Base-by-base conservation (phyloP, 2,113 vertebrate genomes). In the Trichechus manatus region DNA sequence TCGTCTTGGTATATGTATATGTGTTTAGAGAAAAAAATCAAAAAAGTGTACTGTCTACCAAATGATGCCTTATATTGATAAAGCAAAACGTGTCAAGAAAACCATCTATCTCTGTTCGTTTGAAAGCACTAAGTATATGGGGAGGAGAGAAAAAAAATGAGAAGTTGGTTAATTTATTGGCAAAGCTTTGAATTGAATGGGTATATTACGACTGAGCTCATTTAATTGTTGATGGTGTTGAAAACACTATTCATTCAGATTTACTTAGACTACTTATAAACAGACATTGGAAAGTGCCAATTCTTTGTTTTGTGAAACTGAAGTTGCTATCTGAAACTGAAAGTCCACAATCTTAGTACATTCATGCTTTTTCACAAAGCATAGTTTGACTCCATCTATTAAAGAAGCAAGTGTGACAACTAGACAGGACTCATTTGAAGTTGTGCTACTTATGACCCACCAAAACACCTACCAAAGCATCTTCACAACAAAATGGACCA, bases 401-500 rank as follows among this genome's bases (percentile, higher is more conserved):
- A 89, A 93, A 96, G 88, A 97, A 97, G 87, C 42, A 89, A 84
- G 7, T n/a, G 33, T 90, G 93, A 94, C 9, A 92, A 94, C 66
- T 44, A 91, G 27, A 83, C 33, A 68, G 89, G 64, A 97, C 27
- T 96, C 82, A 89, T 39, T 25, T 90, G 72, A 95, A 91, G 87
- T 91, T 83, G 1, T 33, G 11, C 42, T 81, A 84, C 68, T 83
- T 39, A 83, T 0, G 86, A 84, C 47, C 59, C 70, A 94, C 9
- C 1, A 15, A 85, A 74, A 74, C 61, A 96, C 42, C 79, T 66
- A 72, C 25, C 70, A 77, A 97, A 95, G 85, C 15, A 39, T 53
- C 31, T n/a, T 89, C 91, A 92, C 0, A 78, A 42, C 44, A 50
- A 96, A 92, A 93, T 44, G 86, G 75, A 81, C 27, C 80, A n/a